Conservation (phyloP, 2,888 invertebrate genomes). For the Pediacus dermestoides region DNA sequence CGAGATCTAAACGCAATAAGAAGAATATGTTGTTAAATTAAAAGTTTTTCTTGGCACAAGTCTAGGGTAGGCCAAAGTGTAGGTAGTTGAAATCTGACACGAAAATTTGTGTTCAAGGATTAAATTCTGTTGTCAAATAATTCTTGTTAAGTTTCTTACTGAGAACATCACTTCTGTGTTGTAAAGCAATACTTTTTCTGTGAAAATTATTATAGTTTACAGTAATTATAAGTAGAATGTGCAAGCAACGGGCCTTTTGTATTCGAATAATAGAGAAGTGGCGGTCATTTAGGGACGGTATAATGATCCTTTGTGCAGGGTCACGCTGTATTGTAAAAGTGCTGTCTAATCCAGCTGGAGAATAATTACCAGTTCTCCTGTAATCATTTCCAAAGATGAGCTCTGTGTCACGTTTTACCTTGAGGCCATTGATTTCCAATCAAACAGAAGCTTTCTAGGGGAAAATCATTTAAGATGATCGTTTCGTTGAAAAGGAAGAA, state of each 20-base stretch:
- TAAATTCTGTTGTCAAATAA: too few relatives aligned
- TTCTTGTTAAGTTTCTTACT: too few relatives aligned
- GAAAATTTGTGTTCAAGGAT: too few relatives aligned
- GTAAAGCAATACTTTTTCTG: too few relatives aligned
- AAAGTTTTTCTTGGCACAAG: too few relatives aligned
- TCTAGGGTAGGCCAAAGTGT: too few relatives aligned
- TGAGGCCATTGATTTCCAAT: conserved; percentile 10
- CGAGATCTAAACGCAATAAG: too few relatives aligned
- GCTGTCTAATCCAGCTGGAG: conserved; percentile 33
- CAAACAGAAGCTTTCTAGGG: conserved; percentile 22
- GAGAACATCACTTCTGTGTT: too few relatives aligned
- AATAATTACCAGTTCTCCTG: conserved; percentile 29
- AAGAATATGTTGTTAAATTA: too few relatives aligned
- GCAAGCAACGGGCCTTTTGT: conserved; percentile 6
- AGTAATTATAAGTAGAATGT: conserved; percentile 9
- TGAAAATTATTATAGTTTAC: conserved; percentile 5
- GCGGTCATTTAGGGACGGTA: conserved; percentile 29
- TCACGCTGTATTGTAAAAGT: conserved; percentile 33
- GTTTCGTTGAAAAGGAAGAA: conserved; percentile 15
- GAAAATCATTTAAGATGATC: conserved; percentile 26
- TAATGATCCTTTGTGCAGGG: conserved; percentile 31
- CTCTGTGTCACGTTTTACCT: conserved; percentile 1
- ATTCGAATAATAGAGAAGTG: conserved; percentile 17
- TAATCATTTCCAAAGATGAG: conserved; percentile 24
- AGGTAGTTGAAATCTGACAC: too few relatives aligned